A percentile compares a stretch with the other conserved stretches of the same genome.
Evolutionary conservation across 2,888 invertebrate genomes (phyloP).

Genomic region (Drosophila gaucha): DNA sequence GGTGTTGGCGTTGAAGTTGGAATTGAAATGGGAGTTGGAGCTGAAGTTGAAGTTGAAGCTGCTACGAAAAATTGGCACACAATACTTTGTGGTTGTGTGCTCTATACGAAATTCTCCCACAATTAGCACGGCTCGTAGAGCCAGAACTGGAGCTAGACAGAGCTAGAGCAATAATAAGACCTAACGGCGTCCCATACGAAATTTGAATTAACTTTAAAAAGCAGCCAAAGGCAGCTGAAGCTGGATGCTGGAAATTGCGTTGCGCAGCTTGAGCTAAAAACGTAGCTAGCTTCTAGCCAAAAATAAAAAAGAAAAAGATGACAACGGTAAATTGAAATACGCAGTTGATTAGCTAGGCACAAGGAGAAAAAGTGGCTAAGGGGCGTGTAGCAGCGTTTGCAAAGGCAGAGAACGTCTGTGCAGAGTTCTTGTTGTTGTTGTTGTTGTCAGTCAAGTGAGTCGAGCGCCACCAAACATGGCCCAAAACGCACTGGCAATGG

Average conservation of each 20-base stretch:
- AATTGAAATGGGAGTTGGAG: conserved; percentile 11
- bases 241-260: conserved; percentile 16
- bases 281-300: conserved; percentile 39
- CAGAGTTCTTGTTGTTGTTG: conserved; percentile 26
- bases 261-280: conserved; percentile 11
- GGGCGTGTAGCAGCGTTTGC: conserved; percentile 8
- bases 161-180: conserved; percentile 44
- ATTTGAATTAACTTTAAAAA: conserved; percentile 54
- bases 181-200: conserved; percentile 65
- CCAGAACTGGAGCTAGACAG: conserved; percentile 1
- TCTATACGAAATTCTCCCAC: conserved; percentile 60
- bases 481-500: conserved; percentile 65
- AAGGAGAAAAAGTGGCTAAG: conserved; percentile 30
- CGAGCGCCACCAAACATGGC: conserved; percentile 65
- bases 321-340: conserved; percentile 73
- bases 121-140: conserved; percentile 55
- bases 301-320: conserved; percentile 29
- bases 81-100: conserved; percentile 50
- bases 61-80: conserved; percentile 59
- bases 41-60: conserved; percentile 2
- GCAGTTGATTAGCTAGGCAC: conserved; percentile 69
- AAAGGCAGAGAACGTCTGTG: conserved; percentile 37
- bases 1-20: conserved; percentile 13
- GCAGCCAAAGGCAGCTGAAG: conserved; percentile 11
- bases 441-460: conserved; percentile 58